Percentiles rank a stretch among this genome's conserved stretches.
Conservation (phyloP, 2,113 vertebrate genomes). For the Eclectus roratus region DNA sequence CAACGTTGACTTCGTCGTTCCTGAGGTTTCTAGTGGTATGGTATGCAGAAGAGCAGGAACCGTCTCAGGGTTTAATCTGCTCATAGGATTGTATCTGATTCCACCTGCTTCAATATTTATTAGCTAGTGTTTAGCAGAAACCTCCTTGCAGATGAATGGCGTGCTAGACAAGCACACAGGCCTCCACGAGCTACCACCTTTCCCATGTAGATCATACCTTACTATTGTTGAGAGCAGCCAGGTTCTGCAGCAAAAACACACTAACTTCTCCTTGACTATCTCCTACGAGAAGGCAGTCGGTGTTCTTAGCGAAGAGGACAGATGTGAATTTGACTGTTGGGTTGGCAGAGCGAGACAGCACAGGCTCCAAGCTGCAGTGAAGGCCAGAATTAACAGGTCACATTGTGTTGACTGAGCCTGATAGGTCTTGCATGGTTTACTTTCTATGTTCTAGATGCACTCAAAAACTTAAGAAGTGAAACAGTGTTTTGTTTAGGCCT, state of each 20-base stretch:
- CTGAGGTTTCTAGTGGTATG: neutral
- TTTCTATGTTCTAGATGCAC: neutral
- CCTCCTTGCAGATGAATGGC: neutral
- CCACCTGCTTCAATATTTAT: neutral
- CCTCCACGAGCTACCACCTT: neutral
- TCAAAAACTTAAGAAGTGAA: neutral
- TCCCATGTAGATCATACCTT: constrained; percentile 58
- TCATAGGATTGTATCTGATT: neutral
- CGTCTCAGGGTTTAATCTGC: neutral
- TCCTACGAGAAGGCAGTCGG: constrained; percentile 84
- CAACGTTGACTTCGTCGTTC: neutral
- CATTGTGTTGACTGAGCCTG: neutral
- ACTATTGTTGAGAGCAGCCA: constrained; percentile 18
- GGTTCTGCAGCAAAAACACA: constrained; percentile 78
- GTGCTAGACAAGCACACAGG: neutral
- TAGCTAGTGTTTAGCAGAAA: neutral
- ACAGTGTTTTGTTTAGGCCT: neutral
- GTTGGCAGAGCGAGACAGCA: constrained; percentile 65
- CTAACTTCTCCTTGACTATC: constrained; percentile 81
- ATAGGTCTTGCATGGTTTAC: neutral
- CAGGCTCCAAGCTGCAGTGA: constrained; percentile 78
- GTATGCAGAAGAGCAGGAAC: neutral
- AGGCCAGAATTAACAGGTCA: neutral
- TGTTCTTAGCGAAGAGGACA: constrained; percentile 77
- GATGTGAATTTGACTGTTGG: constrained; percentile 72